phyloP scores from a whole-genome alignment of 2,113 vertebrate species.

The Dendropsophus ebraccatus region DNA sequence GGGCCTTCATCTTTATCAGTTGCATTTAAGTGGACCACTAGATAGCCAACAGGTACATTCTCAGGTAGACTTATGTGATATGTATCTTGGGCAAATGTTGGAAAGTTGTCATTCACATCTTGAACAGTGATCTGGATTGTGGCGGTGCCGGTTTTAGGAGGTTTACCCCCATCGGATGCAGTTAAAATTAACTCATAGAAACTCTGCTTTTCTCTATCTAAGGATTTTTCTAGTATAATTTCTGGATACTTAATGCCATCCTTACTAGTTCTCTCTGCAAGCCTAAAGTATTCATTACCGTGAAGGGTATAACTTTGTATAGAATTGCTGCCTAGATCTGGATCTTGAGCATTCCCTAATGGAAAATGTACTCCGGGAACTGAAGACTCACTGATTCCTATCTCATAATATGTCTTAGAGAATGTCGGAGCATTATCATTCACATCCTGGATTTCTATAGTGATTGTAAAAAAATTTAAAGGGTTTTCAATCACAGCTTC shows the following conservation, averaged over 20 bases:
- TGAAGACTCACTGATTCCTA: not conserved
- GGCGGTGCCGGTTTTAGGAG: not conserved
- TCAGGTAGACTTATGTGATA: slow-evolving; percentile 59
- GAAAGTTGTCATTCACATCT: slow-evolving; percentile 62
- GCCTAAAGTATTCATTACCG: not conserved
- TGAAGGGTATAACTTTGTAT: not conserved
- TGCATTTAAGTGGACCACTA: not conserved
- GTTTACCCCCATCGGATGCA: not conserved
- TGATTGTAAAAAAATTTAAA: not conserved
- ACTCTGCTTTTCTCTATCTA: not conserved
- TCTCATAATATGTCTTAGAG: not conserved
- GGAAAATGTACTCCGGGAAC: not conserved
- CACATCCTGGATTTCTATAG: slow-evolving; percentile 9
- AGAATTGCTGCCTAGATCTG: not conserved
- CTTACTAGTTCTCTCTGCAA: slow-evolving; percentile 47
- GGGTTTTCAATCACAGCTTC: slow-evolving; percentile 9
- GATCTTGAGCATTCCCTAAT: slow-evolving; percentile 3
- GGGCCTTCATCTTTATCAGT: not conserved
- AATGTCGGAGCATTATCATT: not conserved
- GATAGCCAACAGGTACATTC: not conserved
- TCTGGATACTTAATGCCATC: not conserved
- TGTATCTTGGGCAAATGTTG: slow-evolving; percentile 66
- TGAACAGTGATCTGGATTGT: not conserved
- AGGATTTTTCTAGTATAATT: not conserved
- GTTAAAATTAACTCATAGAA: not conserved